Conservation (phyloP, 2,888 invertebrate species). For the Helobdella robusta region DNA sequence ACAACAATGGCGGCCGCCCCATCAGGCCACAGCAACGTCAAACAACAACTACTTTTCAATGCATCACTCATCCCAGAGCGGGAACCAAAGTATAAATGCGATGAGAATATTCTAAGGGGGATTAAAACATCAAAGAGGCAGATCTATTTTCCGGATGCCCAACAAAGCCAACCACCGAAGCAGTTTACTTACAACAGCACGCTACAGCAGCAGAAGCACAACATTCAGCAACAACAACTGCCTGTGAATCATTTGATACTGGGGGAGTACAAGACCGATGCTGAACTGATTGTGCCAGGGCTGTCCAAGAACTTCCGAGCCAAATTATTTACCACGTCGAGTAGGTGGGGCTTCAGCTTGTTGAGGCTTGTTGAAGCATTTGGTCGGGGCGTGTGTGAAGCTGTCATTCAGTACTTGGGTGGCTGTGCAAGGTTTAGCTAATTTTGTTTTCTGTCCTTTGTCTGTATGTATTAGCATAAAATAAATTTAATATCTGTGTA, state of each 20-base stretch:
- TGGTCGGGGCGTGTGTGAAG: slow-evolving; percentile 74
- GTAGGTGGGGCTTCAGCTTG: slow-evolving; percentile 59
- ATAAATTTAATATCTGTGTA: background rate
- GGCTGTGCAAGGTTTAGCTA: slow-evolving; percentile 61
- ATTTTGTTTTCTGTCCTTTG: slow-evolving; percentile 12
- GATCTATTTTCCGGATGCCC: slow-evolving; percentile 51
- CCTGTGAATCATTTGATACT: slow-evolving; percentile 61
- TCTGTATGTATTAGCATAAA: background rate
- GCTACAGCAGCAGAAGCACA: too few relatives aligned
- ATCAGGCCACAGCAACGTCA: too few relatives aligned
- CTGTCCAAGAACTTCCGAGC: slow-evolving; percentile 61
- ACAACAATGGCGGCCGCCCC: too few relatives aligned
- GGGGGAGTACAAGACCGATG: slow-evolving; percentile 54
- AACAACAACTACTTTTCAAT: too few relatives aligned
- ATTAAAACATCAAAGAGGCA: slow-evolving; percentile 60
- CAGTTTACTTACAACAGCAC: too few relatives aligned
- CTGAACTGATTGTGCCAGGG: slow-evolving; percentile 70
- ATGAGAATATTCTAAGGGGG: slow-evolving; percentile 71
- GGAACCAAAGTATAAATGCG: slow-evolving; percentile 61
- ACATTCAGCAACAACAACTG: slow-evolving; percentile 45
- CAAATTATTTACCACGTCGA: slow-evolving; percentile 62
- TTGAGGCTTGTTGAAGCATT: slow-evolving; percentile 65
- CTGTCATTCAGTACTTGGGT: slow-evolving; percentile 71
- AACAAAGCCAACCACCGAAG: background rate
- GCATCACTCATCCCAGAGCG: too few relatives aligned